Base-by-base conservation (phyloP, 2,113 vertebrate species). In the Phaetusa simplex region DNA sequence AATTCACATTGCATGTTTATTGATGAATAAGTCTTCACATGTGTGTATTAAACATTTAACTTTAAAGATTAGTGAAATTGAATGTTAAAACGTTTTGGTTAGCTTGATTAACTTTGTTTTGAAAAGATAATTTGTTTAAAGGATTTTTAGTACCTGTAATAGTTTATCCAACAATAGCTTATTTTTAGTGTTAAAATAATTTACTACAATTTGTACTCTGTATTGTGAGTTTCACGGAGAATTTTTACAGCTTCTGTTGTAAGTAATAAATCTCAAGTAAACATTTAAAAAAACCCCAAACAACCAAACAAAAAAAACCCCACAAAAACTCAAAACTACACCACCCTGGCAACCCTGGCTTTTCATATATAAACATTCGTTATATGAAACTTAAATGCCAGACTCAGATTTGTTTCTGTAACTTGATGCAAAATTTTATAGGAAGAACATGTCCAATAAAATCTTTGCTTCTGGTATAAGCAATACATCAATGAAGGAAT, bases 41-140 rank as follows among this genome's bases (percentile, higher is more conserved):
- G 50, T 85, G 58, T 90, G 32, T 88, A 90, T 96, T 97, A 94
- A 91, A 87, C 47, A 93, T 96, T 96, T 97, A 23, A 56, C n/a
- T 94, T 94, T 95, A 92, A 98, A 93, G 65, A 96, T 88, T 70
- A 93, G 65, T 73, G 84, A 69, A 82, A 89, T 66, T 53, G 17
- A 92, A 90, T 85, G 83, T 96, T 95, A 70, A 88, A 94, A 81
- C 90, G 50, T 93, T 96, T 92, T 78, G 38, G 76, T 96, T 97
- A 96, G 95, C 83, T 98, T 97, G 92, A 90, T 97, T 88, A 73
- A 96, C 80, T 95, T 95, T 80, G 84, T 83, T 97, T 97, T 83
- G 87, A 92, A 86, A 92, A 96, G 32, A 73, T 80, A 92, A 96
- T 95, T 96, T 70, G 82, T 97, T 97, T 88, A 93, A 93, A 91